phyloP scores from a whole-genome alignment of 2,888 invertebrate genomes.

The Phaonia tiefii region DNA sequence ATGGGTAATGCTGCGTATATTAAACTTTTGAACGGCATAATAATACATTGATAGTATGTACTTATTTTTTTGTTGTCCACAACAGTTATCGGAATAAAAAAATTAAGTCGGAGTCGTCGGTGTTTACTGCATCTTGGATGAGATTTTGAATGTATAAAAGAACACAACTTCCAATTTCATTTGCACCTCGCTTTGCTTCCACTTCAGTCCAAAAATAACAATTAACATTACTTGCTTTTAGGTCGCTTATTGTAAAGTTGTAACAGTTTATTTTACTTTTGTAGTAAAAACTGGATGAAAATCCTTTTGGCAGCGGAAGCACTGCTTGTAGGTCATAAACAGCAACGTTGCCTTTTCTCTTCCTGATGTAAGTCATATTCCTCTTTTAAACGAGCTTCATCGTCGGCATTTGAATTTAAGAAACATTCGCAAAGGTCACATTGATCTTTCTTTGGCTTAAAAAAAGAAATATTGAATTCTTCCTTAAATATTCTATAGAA shows the following conservation, averaged over 20 bases:
- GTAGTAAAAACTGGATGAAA: constrained; percentile 56
- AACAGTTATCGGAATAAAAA: constrained; percentile 69
- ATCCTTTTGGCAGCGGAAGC: constrained; percentile 54
- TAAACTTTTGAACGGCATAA: constrained; percentile 64
- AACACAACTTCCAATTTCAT: constrained; percentile 67
- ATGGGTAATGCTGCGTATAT: constrained; percentile 68
- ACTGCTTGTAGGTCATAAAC: constrained; percentile 60
- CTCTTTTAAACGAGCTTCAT: constrained; percentile 30
- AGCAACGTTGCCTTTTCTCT: constrained; percentile 45
- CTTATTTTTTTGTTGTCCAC: constrained; percentile 55
- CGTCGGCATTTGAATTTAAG: constrained; percentile 50
- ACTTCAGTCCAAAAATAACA: constrained; percentile 61
- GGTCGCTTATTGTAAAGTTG: constrained; percentile 71
- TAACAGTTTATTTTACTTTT: constrained; percentile 48
- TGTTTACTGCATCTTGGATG: constrained; percentile 38
- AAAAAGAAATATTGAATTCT: constrained; percentile 63
- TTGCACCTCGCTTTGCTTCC: constrained; percentile 70
- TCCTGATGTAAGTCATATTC: constrained; percentile 42
- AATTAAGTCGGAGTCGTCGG: constrained; percentile 53
- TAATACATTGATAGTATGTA: constrained; percentile 45
- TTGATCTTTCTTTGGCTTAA: constrained; percentile 8
- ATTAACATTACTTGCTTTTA: constrained; percentile 52
- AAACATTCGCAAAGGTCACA: constrained; percentile 49
- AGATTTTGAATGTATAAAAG: constrained; percentile 57
- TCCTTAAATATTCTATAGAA: constrained; percentile 59